Conservation (phyloP, 2,888 invertebrate genomes). For the Chymomyza fuscimana region DNA sequence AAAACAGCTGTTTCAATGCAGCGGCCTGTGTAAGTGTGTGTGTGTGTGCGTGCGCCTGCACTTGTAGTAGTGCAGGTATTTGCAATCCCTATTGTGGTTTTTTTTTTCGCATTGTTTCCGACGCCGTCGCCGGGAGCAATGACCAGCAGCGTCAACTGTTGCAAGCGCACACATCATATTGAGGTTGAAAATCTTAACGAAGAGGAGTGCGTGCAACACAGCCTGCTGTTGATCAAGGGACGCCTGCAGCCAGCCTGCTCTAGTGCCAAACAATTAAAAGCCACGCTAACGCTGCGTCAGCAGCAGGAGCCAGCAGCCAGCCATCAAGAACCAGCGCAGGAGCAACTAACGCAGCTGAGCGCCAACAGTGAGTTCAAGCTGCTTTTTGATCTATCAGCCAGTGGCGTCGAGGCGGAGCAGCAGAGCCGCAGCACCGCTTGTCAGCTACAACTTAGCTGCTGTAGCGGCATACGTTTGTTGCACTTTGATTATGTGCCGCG, state of each 20-base stretch:
- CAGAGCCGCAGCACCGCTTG: slow-evolving; percentile 14
- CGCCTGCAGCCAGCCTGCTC: slow-evolving; percentile 62
- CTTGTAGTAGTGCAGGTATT: slow-evolving; percentile 12
- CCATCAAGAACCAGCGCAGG: slow-evolving; percentile 15
- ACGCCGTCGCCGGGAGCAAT: slow-evolving; percentile 40
- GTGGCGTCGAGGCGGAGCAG: neutral
- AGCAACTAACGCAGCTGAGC: slow-evolving; percentile 49
- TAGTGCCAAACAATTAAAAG: slow-evolving; percentile 50
- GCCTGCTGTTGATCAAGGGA: slow-evolving; percentile 76
- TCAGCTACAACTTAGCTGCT: slow-evolving; percentile 49
- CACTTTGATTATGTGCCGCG: slow-evolving; percentile 48
- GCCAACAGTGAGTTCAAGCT: slow-evolving; percentile 73
- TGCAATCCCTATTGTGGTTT: slow-evolving; percentile 11
- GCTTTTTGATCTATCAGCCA: slow-evolving; percentile 61
- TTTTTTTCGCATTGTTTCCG: slow-evolving; percentile 6
- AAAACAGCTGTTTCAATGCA: neutral
- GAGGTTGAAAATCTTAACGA: slow-evolving; percentile 70
- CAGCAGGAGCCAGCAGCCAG: neutral
- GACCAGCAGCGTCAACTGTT: slow-evolving; percentile 56
- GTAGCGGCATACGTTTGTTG: slow-evolving; percentile 49
- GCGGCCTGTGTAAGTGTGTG: neutral
- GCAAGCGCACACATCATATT: slow-evolving; percentile 56
- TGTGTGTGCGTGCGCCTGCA: neutral
- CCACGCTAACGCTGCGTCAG: slow-evolving; percentile 35
- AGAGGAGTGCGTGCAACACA: slow-evolving; percentile 68